Percentiles rank a stretch among this genome's conserved stretches.
Evolutionary conservation across 2,113 vertebrate species (phyloP).

Genomic region (Myocastor coypus): DNA sequence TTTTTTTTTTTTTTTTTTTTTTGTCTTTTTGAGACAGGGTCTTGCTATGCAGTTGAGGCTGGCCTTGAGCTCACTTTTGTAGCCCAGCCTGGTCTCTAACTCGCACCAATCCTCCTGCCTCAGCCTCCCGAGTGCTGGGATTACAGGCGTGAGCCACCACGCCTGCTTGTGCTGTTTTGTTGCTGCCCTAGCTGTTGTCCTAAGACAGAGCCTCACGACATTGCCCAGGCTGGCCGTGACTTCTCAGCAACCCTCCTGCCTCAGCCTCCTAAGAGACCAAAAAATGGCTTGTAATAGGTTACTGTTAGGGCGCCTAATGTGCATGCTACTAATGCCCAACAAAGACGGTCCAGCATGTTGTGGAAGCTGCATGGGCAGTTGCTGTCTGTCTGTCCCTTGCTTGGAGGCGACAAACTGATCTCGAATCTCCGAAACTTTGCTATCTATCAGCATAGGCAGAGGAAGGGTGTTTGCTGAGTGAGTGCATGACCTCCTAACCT

Average conservation of each 20-base stretch:
- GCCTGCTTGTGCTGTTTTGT: neutral
- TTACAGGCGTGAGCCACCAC: no score
- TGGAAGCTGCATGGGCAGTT: neutral
- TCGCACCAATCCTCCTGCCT: no score
- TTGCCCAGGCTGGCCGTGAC: neutral
- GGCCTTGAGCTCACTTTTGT: no score
- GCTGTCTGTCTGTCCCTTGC: neutral
- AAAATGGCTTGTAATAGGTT: neutral
- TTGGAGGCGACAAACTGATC: neutral
- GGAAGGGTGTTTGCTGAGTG: neutral
- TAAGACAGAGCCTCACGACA: neutral
- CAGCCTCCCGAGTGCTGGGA: no score
- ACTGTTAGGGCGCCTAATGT: neutral
- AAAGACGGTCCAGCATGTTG: neutral
- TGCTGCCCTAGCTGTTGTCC: neutral
- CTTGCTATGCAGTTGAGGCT: no score
- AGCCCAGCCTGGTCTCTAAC: no score
- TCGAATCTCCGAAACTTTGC: neutral
- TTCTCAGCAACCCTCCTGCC: neutral
- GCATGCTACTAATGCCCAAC: neutral
- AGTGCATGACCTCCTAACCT: neutral
- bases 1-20: no score
- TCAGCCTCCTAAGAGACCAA: neutral
- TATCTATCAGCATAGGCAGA: fast-evolving
- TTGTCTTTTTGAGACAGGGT: no score